Conservation (phyloP, 2,888 invertebrate species). For the Platycheirus albimanus region DNA sequence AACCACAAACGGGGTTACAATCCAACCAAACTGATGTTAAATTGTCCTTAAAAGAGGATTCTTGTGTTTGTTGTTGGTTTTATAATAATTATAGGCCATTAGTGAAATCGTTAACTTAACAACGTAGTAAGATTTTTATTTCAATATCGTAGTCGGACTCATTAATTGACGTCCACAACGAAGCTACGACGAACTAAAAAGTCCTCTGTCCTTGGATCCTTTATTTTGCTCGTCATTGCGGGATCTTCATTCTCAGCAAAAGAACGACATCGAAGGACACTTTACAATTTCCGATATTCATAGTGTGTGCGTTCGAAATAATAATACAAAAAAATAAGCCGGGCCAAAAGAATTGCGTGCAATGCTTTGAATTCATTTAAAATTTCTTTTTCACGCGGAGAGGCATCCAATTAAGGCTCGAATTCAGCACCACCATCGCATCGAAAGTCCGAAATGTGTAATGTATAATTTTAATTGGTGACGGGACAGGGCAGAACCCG, state of each 20-base stretch:
- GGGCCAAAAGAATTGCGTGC: slow-evolving; percentile 26
- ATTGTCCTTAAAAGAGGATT: slow-evolving; percentile 27
- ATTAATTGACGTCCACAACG: slow-evolving; percentile 62
- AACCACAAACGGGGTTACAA: slow-evolving; percentile 8
- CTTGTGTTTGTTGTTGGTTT: slow-evolving; percentile 26
- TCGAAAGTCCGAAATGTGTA: slow-evolving; percentile 49
- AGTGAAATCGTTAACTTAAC: slow-evolving; percentile 24
- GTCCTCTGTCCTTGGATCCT: neutral
- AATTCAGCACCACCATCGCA: slow-evolving; percentile 44
- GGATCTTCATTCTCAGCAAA: neutral
- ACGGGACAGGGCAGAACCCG: slow-evolving; percentile 45
- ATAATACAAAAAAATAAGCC: slow-evolving; percentile 8
- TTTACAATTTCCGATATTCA: slow-evolving; percentile 51
- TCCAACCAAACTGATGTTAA: slow-evolving; percentile 57
- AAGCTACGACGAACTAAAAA: too few species aligned
- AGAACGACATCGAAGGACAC: slow-evolving; percentile 32
- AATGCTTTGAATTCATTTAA: slow-evolving; percentile 1
- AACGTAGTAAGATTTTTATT: slow-evolving; percentile 24
- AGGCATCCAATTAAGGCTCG: slow-evolving; percentile 69
- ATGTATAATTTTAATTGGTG: slow-evolving; percentile 72
- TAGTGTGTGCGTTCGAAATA: slow-evolving; percentile 36
- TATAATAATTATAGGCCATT: slow-evolving; percentile 48
- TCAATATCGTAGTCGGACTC: slow-evolving; percentile 7
- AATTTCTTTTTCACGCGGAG: slow-evolving; percentile 42
- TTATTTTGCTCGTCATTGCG: slow-evolving; percentile 14